Evolutionary conservation across 2,888 invertebrate genomes (phyloP).

Genomic region (Caenorhabditis panamensis): DNA sequence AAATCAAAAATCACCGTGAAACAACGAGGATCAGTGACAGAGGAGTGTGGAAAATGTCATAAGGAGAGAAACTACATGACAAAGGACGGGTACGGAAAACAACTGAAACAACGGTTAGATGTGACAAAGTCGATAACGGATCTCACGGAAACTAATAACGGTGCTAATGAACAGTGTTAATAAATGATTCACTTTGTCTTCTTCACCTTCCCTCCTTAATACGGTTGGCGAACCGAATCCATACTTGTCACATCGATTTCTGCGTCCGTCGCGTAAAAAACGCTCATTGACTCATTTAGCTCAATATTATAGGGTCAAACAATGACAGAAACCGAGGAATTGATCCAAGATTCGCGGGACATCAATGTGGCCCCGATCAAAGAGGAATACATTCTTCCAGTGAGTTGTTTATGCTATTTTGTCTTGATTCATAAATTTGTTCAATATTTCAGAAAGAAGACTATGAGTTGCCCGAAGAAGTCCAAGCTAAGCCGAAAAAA

Average conservation of each 20-base stretch:
- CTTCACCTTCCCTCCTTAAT: no score
- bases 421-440: not conserved
- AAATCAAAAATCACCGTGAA: slow-evolving; percentile 38
- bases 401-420: slow-evolving; percentile 3
- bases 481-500: slow-evolving; percentile 54
- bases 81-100: slow-evolving; percentile 49
- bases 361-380: slow-evolving; percentile 64
- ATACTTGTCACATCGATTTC: no score
- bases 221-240: no score
- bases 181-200: not conserved
- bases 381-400: slow-evolving; percentile 61
- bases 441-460: slow-evolving; percentile 47
- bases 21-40: slow-evolving; percentile 41
- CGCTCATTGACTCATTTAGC: not conserved
- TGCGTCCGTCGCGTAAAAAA: not conserved
- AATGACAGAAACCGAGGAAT: slow-evolving; percentile 21
- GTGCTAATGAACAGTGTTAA: not conserved
- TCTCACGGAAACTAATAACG: not conserved
- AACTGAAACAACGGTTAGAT: slow-evolving; percentile 27
- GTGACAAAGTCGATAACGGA: no score
- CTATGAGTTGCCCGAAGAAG: slow-evolving; percentile 34
- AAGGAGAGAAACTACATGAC: slow-evolving; percentile 58
- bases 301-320: no score
- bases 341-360: slow-evolving; percentile 29
- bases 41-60: slow-evolving; percentile 54